These are phyloP conservation scores for Cantharis nigra DNA, from an alignment of 2,888 invertebrate genomes.

Conservation along the genomic window DNA sequence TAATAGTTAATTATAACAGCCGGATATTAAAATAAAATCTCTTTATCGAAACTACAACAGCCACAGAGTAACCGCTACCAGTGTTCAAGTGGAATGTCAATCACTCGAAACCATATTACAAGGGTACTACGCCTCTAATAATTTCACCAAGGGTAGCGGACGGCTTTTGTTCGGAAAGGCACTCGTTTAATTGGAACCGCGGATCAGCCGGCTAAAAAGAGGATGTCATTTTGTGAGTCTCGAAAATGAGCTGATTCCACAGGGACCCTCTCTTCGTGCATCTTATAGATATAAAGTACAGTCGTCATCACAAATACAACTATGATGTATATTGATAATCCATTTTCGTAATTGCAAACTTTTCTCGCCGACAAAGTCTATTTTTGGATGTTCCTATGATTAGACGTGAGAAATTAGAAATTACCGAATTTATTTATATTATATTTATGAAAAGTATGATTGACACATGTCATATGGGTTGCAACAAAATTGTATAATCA, in stretches of 20 bases:
- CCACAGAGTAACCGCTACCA: slow-evolving; percentile 39
- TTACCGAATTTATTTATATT: slow-evolving; percentile 5
- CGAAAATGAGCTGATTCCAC: slow-evolving; percentile 50
- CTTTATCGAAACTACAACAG: slow-evolving; percentile 6
- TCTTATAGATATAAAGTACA: neutral
- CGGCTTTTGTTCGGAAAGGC: slow-evolving; percentile 46
- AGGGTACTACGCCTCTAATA: slow-evolving; percentile 45
- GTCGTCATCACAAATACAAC: neutral
- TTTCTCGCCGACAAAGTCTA: neutral
- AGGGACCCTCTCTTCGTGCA: slow-evolving; percentile 40
- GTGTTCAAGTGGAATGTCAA: slow-evolving; percentile 44
- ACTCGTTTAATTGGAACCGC: slow-evolving; percentile 55
- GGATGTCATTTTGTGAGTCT: slow-evolving; percentile 54
- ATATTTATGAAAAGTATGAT: slow-evolving; percentile 8
- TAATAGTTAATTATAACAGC: neutral
- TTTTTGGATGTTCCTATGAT: neutral
- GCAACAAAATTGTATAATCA: slow-evolving; percentile 20
- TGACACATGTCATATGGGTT: slow-evolving; percentile 24
- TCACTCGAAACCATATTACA: slow-evolving; percentile 40
- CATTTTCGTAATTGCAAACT: neutral
- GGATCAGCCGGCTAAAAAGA: slow-evolving; percentile 55
- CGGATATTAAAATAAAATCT: neutral
- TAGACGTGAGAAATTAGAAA: neutral
- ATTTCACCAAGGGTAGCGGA: slow-evolving; percentile 42
- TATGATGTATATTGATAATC: neutral